phyloP scores from a whole-genome alignment of 2,888 invertebrate species.

The Epiblema foenella region DNA sequence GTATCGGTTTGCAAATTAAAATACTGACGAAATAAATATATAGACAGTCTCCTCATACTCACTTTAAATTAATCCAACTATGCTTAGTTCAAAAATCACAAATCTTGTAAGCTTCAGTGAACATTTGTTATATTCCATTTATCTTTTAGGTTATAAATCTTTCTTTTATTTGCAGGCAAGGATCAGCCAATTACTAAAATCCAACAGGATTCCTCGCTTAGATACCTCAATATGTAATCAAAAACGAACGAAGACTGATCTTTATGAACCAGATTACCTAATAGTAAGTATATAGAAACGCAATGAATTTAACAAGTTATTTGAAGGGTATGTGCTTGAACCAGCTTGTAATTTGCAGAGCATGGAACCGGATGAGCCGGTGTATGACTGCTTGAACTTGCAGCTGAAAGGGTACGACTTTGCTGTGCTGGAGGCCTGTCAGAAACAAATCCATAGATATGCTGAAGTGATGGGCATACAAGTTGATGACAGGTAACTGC shows the following conservation, averaged over 20 bases:
- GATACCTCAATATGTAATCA: slow-evolving; percentile 53
- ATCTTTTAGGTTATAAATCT: slow-evolving; percentile 10
- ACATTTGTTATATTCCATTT: slow-evolving; percentile 16
- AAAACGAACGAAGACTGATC: slow-evolving; percentile 67
- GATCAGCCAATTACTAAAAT: slow-evolving; percentile 51
- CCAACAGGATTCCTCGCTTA: slow-evolving; percentile 45
- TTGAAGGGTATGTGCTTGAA: not conserved
- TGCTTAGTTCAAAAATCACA: slow-evolving; percentile 26
- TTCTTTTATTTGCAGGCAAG: slow-evolving; percentile 59
- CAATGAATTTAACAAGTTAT: not conserved
- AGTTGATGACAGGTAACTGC: slow-evolving; percentile 88
- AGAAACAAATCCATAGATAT: slow-evolving; percentile 89
- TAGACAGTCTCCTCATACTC: not conserved
- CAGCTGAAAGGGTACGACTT: slow-evolving; percentile 94
- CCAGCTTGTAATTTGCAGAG: slow-evolving; percentile 72
- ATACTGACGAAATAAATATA: not conserved
- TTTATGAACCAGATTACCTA: slow-evolving; percentile 90
- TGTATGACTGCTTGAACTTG: slow-evolving; percentile 90
- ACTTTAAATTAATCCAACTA: not conserved
- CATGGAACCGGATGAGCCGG: slow-evolving; percentile 88
- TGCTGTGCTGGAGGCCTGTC: slow-evolving; percentile 91
- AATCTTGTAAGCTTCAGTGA: slow-evolving; percentile 32
- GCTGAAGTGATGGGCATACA: slow-evolving; percentile 90
- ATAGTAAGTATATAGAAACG: slow-evolving; percentile 81
- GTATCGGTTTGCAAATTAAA: not conserved